These are phyloP conservation scores for Holothuria glaberrima DNA, from an alignment of 35 echinoderm and acorn worm genomes.

Conservation along the genomic window DNA sequence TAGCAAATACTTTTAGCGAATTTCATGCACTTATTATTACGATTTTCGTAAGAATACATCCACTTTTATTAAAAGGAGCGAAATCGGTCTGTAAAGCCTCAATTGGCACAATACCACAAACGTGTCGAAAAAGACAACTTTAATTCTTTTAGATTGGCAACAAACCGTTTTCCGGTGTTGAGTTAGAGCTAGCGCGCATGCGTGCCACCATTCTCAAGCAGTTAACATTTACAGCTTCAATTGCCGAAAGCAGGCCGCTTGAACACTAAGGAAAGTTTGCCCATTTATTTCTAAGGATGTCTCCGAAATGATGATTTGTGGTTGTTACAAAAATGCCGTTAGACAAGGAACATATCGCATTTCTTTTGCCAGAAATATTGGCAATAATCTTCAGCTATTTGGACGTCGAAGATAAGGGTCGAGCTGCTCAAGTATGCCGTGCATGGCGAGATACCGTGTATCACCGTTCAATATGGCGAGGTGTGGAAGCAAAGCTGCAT, in stretches of 20 bases:
- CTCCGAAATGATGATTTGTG: constrained; percentile 19
- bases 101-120: too few species aligned
- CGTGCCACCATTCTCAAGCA: background rate
- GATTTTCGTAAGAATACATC: too few species aligned
- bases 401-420: constrained; percentile 94
- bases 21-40: too few species aligned
- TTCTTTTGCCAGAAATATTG: constrained; percentile 96
- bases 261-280: background rate
- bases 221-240: too few species aligned
- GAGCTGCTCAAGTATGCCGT: constrained; percentile 94
- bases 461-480: constrained; percentile 97
- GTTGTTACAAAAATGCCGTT: constrained; percentile 62
- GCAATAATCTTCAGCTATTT: constrained; percentile 98
- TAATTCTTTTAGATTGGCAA: constrained; percentile 1
- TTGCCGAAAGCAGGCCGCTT: too few species aligned
- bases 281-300: background rate
- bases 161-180: constrained; percentile 14
- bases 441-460: constrained; percentile 92
- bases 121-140: background rate
- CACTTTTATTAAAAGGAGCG: too few species aligned
- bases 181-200: background rate
- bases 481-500: constrained; percentile 97
- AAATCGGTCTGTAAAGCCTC: too few species aligned
- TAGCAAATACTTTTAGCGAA: too few species aligned
- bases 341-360: constrained; percentile 92